These are phyloP conservation scores for Mus spretus DNA, from an alignment of 2,797 vertebrate species.

Conservation along the genomic window DNA sequence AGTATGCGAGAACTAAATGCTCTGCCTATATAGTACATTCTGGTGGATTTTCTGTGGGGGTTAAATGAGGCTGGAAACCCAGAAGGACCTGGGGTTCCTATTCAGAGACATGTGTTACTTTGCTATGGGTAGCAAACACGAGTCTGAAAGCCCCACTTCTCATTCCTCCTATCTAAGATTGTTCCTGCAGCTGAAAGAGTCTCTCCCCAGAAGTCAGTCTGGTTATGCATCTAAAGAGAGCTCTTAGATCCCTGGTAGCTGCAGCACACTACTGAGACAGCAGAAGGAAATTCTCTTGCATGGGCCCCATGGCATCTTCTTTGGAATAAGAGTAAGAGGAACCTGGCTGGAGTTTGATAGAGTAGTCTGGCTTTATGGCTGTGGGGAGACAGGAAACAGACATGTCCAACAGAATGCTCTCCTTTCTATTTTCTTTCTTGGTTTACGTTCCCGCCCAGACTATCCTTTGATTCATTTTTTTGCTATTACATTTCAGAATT, in stretches of 20 bases:
- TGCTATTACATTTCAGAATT: background rate
- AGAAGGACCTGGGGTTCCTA: background rate
- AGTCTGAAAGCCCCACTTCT: background rate
- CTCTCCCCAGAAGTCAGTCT: background rate
- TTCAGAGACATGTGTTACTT: background rate
- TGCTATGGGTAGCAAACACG: background rate
- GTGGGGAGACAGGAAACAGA: background rate
- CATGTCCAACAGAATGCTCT: background rate
- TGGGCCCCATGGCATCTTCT: background rate
- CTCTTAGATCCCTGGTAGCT: background rate
- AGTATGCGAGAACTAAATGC: background rate
- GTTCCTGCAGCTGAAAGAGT: background rate
- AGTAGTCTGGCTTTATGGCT: background rate
- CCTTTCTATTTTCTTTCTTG: background rate
- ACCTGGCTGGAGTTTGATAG: background rate
- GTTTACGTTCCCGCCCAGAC: background rate
- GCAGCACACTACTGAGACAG: background rate
- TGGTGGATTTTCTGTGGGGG: background rate
- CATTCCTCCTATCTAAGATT: background rate
- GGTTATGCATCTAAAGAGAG: background rate
- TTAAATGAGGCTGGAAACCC: background rate
- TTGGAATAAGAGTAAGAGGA: background rate
- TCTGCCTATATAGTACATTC: background rate
- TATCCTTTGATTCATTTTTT: background rate
- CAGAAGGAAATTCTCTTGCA: background rate